These are phyloP conservation scores for Pristionchus mayeri DNA, from an alignment of 2,888 invertebrate genomes.

Conservation along the genomic window DNA sequence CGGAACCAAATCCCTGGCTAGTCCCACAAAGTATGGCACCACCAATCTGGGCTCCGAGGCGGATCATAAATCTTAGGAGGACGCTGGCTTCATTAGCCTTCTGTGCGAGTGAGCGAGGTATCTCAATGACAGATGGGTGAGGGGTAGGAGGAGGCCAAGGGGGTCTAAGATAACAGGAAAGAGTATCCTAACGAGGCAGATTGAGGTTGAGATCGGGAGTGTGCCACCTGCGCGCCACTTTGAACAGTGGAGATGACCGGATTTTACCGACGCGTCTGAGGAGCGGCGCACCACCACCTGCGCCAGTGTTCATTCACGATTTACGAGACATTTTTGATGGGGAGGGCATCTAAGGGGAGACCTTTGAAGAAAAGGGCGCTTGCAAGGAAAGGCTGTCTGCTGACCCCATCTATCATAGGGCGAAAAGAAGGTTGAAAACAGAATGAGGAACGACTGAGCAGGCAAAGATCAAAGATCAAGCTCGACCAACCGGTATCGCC, in stretches of 20 bases:
- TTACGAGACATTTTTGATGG: no score
- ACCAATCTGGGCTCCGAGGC: constrained; percentile 15
- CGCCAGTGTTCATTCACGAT: no score
- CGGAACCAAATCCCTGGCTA: background rate
- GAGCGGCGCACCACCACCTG: no score
- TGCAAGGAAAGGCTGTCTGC: background rate
- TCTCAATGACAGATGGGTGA: constrained; percentile 35
- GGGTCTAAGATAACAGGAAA: constrained; percentile 35
- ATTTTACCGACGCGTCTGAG: no score
- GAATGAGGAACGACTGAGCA: no score
- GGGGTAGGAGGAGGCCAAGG: background rate
- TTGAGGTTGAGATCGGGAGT: background rate
- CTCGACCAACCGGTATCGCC: background rate
- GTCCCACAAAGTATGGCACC: no score
- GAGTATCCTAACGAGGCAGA: constrained; percentile 37
- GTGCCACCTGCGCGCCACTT: background rate
- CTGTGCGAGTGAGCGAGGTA: background rate
- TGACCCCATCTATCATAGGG: background rate
- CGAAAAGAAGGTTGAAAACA: background rate
- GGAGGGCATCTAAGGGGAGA: background rate
- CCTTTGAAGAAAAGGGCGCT: background rate
- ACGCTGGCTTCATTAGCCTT: background rate
- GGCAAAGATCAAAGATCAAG: no score
- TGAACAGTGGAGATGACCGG: background rate
- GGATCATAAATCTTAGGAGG: background rate